These are phyloP conservation scores for Torymus texanus DNA, from an alignment of 2,888 invertebrate genomes.

Conservation along the genomic window DNA sequence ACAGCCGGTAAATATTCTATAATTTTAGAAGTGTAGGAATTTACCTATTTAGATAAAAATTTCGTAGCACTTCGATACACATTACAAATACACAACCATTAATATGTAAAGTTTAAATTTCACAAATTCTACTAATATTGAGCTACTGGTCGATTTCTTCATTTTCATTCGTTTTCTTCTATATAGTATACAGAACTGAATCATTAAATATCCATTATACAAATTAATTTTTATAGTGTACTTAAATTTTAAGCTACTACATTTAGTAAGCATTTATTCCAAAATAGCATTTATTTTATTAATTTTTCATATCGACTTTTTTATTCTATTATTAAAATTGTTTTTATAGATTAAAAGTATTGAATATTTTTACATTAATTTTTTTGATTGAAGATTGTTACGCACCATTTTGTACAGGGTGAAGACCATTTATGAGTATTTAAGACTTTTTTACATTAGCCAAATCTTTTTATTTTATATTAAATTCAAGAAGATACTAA, in stretches of 20 bases:
- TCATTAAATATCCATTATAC: conserved; percentile 12
- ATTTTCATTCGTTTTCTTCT: conserved; percentile 17
- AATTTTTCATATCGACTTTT: conserved; percentile 21
- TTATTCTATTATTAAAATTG: conserved; percentile 18
- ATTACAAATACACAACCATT: conserved; percentile 50
- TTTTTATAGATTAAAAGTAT: conserved; percentile 22
- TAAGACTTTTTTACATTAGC: conserved; percentile 53
- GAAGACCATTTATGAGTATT: conserved; percentile 48
- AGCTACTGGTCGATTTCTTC: conserved; percentile 26
- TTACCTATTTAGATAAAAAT: conserved; percentile 54
- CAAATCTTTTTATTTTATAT: conserved; percentile 51
- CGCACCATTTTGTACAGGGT: conserved; percentile 49
- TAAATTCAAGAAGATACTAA: conserved; percentile 52
- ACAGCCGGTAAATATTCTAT: conserved; percentile 43
- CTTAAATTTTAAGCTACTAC: conserved; percentile 39
- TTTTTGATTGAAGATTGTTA: conserved; percentile 38
- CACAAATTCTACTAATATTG: conserved; percentile 26
- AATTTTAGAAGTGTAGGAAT: conserved; percentile 56
- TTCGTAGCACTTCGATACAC: conserved; percentile 55
- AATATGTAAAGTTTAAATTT: conserved; percentile 42
- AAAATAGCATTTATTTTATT: conserved; percentile 38
- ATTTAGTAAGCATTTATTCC: conserved; percentile 39
- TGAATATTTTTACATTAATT: conserved; percentile 27
- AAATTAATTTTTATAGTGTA: conserved; percentile 35
- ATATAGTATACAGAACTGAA: conserved; percentile 27